phyloP scores from a whole-genome alignment of 2,888 invertebrate species.

The Didymodactylos carnosus region DNA sequence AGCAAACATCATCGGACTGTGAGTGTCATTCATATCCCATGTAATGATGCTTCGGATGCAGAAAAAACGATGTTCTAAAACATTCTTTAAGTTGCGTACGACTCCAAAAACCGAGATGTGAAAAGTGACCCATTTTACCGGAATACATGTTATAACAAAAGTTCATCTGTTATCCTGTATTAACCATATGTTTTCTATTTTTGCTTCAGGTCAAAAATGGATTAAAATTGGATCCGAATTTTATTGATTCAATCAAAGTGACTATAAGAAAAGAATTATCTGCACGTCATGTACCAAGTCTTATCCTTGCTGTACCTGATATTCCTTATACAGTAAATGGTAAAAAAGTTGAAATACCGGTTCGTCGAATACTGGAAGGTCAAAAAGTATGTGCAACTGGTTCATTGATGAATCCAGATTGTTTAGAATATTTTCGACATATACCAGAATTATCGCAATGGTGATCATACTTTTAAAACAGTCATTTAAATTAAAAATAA shows the following conservation, averaged over 20 bases:
- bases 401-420: conserved; percentile 8
- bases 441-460: conserved; percentile 3
- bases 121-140: no score
- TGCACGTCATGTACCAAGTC: conserved; percentile 39
- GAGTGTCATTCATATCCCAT: no score
- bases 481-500: background rate
- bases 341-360: conserved; percentile 43
- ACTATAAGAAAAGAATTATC: conserved; percentile 36
- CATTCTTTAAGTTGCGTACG: no score
- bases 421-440: conserved; percentile 7
- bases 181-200: no score
- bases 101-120: no score
- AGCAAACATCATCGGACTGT: no score
- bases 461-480: background rate
- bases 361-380: conserved; percentile 23
- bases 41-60: no score
- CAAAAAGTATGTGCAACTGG: conserved; percentile 2
- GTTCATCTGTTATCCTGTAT: no score
- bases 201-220: no score
- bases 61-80: no score
- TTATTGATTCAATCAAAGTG: conserved; percentile 24
- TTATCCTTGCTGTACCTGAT: conserved; percentile 36
- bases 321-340: conserved; percentile 43
- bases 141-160: no score
- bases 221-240: no score